These are phyloP conservation scores for Astreopora myriophthalma DNA, from an alignment of 64 coral and sea anemone species.

Conservation along the genomic window DNA sequence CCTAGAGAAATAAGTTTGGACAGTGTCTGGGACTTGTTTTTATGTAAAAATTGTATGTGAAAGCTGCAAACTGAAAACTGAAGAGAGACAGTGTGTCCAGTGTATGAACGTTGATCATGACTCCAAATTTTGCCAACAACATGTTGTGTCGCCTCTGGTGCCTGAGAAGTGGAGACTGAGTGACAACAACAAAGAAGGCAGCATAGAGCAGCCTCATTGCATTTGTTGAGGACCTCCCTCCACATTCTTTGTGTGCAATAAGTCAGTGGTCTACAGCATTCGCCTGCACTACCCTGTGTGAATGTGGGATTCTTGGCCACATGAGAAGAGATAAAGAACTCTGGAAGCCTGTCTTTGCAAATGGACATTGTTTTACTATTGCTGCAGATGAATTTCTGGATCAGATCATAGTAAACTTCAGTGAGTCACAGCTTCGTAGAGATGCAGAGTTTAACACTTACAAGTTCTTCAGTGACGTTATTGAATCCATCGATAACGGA, in stretches of 20 bases:
- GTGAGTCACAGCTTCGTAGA: slow-evolving; percentile 42
- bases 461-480: slow-evolving; percentile 73
- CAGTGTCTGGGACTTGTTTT: not conserved
- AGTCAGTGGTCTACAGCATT: slow-evolving; percentile 1
- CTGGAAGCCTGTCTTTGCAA: slow-evolving; percentile 57
- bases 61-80: slow-evolving; percentile 1
- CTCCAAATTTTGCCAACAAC: slow-evolving; percentile 26
- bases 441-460: slow-evolving; percentile 62
- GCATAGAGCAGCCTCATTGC: not conserved
- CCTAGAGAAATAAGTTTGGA: not conserved
- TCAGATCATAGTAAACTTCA: slow-evolving; percentile 40
- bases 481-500: slow-evolving; percentile 11
- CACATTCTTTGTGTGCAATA: not conserved
- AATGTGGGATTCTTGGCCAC: slow-evolving; percentile 29
- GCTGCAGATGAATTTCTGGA: slow-evolving; percentile 44
- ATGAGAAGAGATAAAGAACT: slow-evolving; percentile 17
- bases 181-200: slow-evolving; percentile 6
- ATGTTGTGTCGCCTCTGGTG: slow-evolving; percentile 6
- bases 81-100: not conserved
- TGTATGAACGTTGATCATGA: slow-evolving; percentile 20
- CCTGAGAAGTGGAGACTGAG: slow-evolving; percentile 37
- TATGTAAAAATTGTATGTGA: not conserved
- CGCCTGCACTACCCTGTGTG: not conserved
- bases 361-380: slow-evolving; percentile 9
- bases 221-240: not conserved